Conservation (phyloP, 2,113 vertebrate genomes). For the Cisticola juncidis region DNA sequence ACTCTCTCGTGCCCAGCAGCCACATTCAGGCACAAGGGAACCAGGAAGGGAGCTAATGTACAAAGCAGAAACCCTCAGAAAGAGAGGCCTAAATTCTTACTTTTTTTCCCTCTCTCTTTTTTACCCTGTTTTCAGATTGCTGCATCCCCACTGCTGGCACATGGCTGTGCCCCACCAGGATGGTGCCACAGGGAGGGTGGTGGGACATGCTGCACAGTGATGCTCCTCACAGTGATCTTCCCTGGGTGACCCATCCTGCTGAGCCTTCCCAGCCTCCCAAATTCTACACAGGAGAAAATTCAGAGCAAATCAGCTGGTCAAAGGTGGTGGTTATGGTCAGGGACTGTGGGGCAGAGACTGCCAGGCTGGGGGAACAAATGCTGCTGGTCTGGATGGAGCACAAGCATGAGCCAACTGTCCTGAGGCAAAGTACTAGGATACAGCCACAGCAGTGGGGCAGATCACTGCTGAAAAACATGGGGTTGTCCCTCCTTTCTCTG, state of each 20-base stretch:
- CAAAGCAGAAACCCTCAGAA: neutral
- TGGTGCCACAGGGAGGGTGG: neutral
- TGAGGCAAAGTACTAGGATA: neutral
- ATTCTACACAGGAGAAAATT: rapidly evolving
- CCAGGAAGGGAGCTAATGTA: neutral
- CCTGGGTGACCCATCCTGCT: neutral
- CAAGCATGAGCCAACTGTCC: neutral
- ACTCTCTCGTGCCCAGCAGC: neutral
- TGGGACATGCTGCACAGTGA: neutral
- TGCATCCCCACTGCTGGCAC: neutral
- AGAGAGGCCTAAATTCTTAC: neutral
- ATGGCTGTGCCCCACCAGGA: neutral
- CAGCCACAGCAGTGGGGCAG: neutral
- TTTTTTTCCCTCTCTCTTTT: neutral
- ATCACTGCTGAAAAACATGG: neutral
- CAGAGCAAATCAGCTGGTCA: neutral
- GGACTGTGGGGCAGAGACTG: neutral
- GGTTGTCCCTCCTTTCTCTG: neutral
- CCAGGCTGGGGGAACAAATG: rapidly evolving
- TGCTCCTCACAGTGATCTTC: neutral
- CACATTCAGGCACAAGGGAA: neutral
- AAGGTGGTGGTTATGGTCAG: neutral
- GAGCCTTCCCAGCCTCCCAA: neutral
- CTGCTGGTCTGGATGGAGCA: neutral
- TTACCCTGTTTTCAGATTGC: neutral